Evolutionary conservation across 2,797 vertebrate genomes (phyloP).

Genomic region (Falco naumanni): DNA sequence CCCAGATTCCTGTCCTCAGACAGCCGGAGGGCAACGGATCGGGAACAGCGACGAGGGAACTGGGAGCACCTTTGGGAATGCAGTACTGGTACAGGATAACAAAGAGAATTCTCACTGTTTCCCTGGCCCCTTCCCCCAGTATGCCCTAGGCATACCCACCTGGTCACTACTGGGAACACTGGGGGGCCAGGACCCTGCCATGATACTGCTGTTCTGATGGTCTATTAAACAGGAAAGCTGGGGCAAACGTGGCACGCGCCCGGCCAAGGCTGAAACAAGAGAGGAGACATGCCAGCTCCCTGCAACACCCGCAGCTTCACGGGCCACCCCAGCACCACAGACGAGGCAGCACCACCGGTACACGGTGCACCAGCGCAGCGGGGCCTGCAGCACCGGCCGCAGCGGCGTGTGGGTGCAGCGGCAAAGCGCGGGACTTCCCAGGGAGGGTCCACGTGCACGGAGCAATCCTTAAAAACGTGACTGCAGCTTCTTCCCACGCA

Average conservation of each 20-base stretch:
- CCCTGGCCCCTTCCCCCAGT: not conserved
- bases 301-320: not conserved
- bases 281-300: not conserved
- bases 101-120: not conserved
- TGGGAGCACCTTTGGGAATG: not conserved
- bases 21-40: not conserved
- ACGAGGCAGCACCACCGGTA: not conserved
- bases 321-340: not conserved
- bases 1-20: not conserved
- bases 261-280: not conserved
- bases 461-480: not conserved
- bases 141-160: not conserved
- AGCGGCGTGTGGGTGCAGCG: accelerated
- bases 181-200: not conserved
- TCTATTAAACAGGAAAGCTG: not conserved
- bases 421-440: accelerated
- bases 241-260: accelerated
- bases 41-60: not conserved
- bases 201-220: not conserved
- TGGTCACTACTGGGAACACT: not conserved
- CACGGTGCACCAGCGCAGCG: not conserved
- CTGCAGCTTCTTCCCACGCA: not conserved
- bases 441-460: accelerated
- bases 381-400: not conserved
- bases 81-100: not conserved